Percentiles rank a stretch among this genome's conserved stretches.
Evolutionary conservation across 1,140 invertebrate genomes (phyloP).

Genomic region (Babylonia areolata): DNA sequence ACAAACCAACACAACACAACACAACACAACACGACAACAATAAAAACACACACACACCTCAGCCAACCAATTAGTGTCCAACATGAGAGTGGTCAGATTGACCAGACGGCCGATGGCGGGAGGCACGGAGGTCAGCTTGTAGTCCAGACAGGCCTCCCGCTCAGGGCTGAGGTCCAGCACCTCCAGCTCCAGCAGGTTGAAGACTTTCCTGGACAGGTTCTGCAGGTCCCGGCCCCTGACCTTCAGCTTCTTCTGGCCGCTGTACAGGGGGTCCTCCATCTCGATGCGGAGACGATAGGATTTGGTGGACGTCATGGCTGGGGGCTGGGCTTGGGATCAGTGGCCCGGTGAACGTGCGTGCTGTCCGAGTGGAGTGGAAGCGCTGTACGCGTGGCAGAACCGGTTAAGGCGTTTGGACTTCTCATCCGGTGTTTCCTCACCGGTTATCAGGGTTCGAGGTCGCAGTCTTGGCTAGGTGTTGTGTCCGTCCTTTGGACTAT

Average conservation of each 20-base stretch:
- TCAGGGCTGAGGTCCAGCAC: conserved; percentile 76
- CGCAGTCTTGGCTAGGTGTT: too few species aligned
- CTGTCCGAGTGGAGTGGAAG: too few species aligned
- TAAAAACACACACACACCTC: conserved; percentile 15
- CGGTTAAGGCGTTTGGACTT: too few species aligned
- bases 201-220: conserved; percentile 66
- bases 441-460: too few species aligned
- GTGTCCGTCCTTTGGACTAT: too few species aligned
- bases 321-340: too few species aligned
- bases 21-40: too few species aligned
- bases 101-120: conserved; percentile 68
- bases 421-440: too few species aligned
- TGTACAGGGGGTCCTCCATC: conserved; percentile 68
- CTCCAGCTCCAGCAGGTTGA: conserved; percentile 72
- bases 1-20: too few species aligned
- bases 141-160: conserved; percentile 72
- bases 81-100: conserved; percentile 70
- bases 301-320: conserved; percentile 39
- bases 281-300: conserved; percentile 68
- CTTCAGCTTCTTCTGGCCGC: conserved; percentile 73
- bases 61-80: conserved; percentile 75
- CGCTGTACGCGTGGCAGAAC: too few species aligned
- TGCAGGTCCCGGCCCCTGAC: conserved; percentile 63
- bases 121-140: conserved; percentile 68
- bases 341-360: too few species aligned